Evolutionary conservation across 2,113 vertebrate species (phyloP).

Genomic region (Hiodon tergisus): DNA sequence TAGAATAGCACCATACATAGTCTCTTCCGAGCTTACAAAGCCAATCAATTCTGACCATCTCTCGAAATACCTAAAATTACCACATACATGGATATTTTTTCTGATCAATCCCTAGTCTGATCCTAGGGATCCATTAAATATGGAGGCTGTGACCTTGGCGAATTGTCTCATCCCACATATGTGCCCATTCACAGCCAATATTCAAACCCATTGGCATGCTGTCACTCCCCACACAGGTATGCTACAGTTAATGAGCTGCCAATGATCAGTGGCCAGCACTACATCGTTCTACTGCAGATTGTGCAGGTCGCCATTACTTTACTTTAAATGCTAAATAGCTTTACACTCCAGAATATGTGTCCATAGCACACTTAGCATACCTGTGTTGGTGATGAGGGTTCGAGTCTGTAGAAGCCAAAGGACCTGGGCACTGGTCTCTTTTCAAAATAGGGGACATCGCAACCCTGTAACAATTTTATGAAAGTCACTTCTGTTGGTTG

Average conservation of each 20-base stretch:
- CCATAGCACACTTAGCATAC: conserved; percentile 30
- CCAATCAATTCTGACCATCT: too few relatives aligned
- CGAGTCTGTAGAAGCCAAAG: conserved; percentile 66
- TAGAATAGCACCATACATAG: too few relatives aligned
- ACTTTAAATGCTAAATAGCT: background rate
- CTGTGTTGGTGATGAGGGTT: conserved; percentile 70
- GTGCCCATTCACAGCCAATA: background rate
- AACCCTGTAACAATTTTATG: conserved; percentile 45
- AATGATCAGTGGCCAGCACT: background rate
- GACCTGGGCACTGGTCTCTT: conserved; percentile 64
- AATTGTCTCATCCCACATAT: background rate
- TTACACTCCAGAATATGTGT: background rate
- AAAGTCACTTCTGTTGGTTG: background rate
- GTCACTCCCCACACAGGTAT: background rate
- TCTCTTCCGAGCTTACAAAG: too few relatives aligned
- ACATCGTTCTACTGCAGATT: too few relatives aligned
- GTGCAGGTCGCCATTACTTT: too few relatives aligned
- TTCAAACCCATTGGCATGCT: background rate
- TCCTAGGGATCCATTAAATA: too few relatives aligned
- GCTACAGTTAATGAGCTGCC: background rate
- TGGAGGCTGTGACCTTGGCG: background rate
- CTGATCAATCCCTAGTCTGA: too few relatives aligned
- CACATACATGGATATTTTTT: too few relatives aligned
- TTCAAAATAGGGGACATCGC: conserved; percentile 68
- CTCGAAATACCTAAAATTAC: too few relatives aligned